Evolutionary conservation across 2,888 invertebrate genomes (phyloP).

Genomic region (Pollenia angustigena): DNA sequence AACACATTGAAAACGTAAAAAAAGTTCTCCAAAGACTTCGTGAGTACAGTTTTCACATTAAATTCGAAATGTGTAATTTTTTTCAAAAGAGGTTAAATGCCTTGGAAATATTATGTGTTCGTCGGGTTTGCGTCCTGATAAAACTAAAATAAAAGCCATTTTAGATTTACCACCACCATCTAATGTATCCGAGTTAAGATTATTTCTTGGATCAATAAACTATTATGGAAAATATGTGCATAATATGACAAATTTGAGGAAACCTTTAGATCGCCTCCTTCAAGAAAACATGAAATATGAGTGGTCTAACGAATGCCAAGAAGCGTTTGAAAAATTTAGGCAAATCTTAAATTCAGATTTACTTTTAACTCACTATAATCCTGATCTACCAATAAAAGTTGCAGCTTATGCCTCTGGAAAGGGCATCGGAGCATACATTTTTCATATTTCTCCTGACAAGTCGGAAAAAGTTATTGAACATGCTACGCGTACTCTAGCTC

Average conservation of each 20-base stretch:
- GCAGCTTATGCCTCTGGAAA: not conserved
- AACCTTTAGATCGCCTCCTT: constrained; percentile 2
- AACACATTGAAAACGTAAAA: too few species aligned
- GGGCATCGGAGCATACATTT: too few species aligned
- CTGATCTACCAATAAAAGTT: not conserved
- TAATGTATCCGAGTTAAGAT: constrained; percentile 55
- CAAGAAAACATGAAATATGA: constrained; percentile 6
- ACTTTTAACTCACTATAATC: constrained; percentile 25
- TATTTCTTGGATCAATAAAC: constrained; percentile 65
- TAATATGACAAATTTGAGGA: not conserved
- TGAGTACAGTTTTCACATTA: too few species aligned
- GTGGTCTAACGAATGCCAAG: not conserved
- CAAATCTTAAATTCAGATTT: constrained; percentile 8
- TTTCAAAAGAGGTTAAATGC: too few species aligned
- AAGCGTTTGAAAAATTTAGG: not conserved
- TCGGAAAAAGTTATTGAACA: too few species aligned
- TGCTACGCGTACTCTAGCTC: not conserved
- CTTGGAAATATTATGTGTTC: too few species aligned
- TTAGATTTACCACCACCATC: constrained; percentile 45
- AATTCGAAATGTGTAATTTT: too few species aligned
- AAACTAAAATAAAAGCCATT: constrained; percentile 31
- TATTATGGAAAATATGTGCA: constrained; percentile 62
- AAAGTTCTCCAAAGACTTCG: too few species aligned
- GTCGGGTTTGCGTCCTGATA: constrained; percentile 25
- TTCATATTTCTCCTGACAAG: too few species aligned